A percentile compares a stretch with the other conserved stretches of the same genome.
Evolutionary conservation across 2,797 vertebrate species (phyloP).

Genomic region (Tenualosa thibaudeaui): DNA sequence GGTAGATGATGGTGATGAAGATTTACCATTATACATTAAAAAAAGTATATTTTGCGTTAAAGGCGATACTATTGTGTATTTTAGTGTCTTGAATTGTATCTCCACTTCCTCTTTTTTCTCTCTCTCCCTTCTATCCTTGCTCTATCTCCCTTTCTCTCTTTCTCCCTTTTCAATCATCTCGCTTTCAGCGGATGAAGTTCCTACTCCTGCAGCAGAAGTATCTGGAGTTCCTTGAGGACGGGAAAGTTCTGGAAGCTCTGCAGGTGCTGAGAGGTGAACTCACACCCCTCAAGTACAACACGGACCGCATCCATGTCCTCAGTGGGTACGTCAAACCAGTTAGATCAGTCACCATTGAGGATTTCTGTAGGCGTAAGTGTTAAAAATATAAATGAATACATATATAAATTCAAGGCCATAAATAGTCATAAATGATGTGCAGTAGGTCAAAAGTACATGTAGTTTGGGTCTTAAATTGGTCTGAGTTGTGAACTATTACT

Average conservation of each 20-base stretch:
- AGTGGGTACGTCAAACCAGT: conserved; percentile 85
- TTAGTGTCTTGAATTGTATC: neutral
- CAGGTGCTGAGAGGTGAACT: conserved; percentile 96
- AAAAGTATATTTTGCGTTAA: too few species aligned
- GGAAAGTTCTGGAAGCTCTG: conserved; percentile 97
- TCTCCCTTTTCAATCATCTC: neutral
- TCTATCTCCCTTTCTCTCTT: neutral
- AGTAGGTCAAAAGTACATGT: too few species aligned
- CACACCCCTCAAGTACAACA: conserved; percentile 98
- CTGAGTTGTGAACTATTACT: too few species aligned
- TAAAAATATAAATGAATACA: too few species aligned
- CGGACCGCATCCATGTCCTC: conserved; percentile 96
- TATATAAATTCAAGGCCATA: too few species aligned
- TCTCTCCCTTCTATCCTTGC: neutral
- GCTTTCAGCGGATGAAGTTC: conserved; percentile 94
- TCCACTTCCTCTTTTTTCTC: too few species aligned
- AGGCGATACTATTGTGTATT: neutral
- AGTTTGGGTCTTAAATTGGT: too few species aligned
- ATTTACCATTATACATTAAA: too few species aligned
- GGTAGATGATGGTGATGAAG: too few species aligned
- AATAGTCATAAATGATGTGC: too few species aligned
- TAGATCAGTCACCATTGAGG: neutral
- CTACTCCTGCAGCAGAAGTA: conserved; percentile 99
- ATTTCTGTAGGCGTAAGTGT: too few species aligned
- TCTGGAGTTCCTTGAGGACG: conserved; percentile 98